Evolutionary conservation across 2,113 vertebrate species (phyloP).

Genomic region (Phrynosoma blainvillii): DNA sequence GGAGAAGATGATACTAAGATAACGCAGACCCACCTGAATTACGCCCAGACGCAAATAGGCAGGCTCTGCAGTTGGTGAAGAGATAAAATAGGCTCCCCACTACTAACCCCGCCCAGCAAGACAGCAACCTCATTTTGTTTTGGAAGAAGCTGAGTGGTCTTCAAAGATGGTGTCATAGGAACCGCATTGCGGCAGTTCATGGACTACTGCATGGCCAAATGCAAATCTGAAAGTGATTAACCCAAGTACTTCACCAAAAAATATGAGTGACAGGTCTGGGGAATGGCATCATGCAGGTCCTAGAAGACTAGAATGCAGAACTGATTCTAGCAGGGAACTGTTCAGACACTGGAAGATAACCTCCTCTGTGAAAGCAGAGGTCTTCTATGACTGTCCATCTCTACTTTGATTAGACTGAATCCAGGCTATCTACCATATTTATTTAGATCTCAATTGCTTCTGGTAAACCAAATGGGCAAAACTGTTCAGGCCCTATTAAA

Average conservation of each 20-base stretch:
- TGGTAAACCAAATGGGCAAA: background rate
- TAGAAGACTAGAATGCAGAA: background rate
- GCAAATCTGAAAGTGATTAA: slow-evolving; percentile 31
- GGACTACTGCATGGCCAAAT: slow-evolving; percentile 32
- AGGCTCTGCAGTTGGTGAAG: slow-evolving; percentile 33
- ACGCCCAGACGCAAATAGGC: slow-evolving; percentile 68
- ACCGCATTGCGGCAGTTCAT: slow-evolving; percentile 72
- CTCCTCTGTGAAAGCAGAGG: background rate
- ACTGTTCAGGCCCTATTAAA: accelerated
- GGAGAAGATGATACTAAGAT: slow-evolving; percentile 40
- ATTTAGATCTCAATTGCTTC: background rate
- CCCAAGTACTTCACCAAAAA: slow-evolving; percentile 23
- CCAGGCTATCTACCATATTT: background rate
- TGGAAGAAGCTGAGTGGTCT: slow-evolving; percentile 57
- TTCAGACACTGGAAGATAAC: background rate
- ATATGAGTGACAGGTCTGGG: background rate
- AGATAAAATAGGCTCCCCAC: slow-evolving; percentile 58
- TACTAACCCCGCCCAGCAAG: slow-evolving; percentile 69
- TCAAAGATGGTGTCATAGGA: slow-evolving; percentile 54
- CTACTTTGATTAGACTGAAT: background rate
- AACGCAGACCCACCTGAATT: slow-evolving; percentile 65
- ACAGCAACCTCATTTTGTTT: slow-evolving; percentile 61
- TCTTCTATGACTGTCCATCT: background rate
- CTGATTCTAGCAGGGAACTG: background rate
- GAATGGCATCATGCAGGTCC: background rate